Evolutionary conservation across 2,113 vertebrate species (phyloP).

Genomic region (Onychostoma macrolepis): DNA sequence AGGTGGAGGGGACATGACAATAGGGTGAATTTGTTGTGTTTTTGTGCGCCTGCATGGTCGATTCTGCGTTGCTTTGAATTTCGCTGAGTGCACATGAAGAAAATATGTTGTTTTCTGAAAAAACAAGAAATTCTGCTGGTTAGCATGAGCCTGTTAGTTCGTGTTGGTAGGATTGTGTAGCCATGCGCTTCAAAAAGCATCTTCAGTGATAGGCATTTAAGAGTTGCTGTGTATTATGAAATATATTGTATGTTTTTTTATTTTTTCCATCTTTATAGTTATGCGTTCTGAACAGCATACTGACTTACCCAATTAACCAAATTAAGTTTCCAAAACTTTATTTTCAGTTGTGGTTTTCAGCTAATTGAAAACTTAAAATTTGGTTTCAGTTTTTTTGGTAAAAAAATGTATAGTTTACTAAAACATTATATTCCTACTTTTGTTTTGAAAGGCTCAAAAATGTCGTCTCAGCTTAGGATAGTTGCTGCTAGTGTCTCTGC

Average conservation of each 20-base stretch:
- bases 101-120: neutral
- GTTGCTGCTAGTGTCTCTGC: neutral
- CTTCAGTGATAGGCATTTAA: neutral
- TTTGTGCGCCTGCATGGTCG: neutral
- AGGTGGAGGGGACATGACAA: conserved; percentile 41
- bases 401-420: neutral
- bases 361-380: neutral
- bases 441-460: neutral
- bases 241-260: neutral
- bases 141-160: neutral
- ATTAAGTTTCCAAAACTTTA: neutral
- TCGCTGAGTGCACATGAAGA: neutral
- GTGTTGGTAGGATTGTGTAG: neutral
- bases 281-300: neutral
- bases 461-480: neutral
- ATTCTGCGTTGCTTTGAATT: neutral
- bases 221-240: neutral
- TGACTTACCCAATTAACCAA: neutral
- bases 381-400: neutral
- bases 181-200: neutral
- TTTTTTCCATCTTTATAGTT: too few species aligned
- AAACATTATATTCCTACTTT: neutral
- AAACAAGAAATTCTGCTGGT: neutral
- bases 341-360: neutral
- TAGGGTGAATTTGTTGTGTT: neutral